Evolutionary conservation across 35 echinoderm and acorn worm genomes (phyloP).

Genomic region (Ophioderma brevispina): DNA sequence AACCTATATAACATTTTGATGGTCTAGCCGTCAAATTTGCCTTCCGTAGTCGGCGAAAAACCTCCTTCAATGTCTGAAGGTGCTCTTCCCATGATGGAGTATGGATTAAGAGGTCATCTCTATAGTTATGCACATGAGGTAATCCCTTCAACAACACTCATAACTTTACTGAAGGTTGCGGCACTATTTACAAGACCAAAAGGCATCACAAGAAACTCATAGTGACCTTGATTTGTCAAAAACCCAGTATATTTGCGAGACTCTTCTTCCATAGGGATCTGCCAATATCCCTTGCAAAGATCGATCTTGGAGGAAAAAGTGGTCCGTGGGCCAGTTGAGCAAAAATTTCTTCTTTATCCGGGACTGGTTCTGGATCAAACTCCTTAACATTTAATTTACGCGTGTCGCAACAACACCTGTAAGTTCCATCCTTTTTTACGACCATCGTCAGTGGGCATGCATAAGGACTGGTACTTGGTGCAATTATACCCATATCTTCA

Average conservation of each 20-base stretch:
- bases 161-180: conserved; percentile 45
- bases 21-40: conserved; percentile 57
- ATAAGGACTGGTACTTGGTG: neutral
- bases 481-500: conserved; percentile 21
- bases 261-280: conserved; percentile 36
- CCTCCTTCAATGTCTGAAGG: neutral
- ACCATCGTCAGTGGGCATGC: neutral
- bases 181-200: conserved; percentile 60
- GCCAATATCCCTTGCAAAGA: conserved; percentile 66
- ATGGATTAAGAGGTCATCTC: conserved; percentile 47
- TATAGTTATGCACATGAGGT: conserved; percentile 28
- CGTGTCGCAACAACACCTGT: conserved; percentile 2
- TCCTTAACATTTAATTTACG: conserved; percentile 25
- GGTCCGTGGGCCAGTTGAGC: neutral
- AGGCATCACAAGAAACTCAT: conserved; percentile 46
- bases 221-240: conserved; percentile 2
- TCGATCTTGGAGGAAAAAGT: conserved; percentile 57
- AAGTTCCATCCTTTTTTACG: neutral
- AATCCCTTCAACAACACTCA: conserved; percentile 27
- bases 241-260: conserved; percentile 33
- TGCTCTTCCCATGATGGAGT: conserved; percentile 32
- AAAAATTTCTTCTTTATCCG: conserved; percentile 61
- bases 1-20: conserved; percentile 40
- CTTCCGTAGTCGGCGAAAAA: neutral
- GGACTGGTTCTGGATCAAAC: conserved; percentile 60